Base-by-base conservation (phyloP, 2,113 vertebrate genomes). In the Glareola pratincola region DNA sequence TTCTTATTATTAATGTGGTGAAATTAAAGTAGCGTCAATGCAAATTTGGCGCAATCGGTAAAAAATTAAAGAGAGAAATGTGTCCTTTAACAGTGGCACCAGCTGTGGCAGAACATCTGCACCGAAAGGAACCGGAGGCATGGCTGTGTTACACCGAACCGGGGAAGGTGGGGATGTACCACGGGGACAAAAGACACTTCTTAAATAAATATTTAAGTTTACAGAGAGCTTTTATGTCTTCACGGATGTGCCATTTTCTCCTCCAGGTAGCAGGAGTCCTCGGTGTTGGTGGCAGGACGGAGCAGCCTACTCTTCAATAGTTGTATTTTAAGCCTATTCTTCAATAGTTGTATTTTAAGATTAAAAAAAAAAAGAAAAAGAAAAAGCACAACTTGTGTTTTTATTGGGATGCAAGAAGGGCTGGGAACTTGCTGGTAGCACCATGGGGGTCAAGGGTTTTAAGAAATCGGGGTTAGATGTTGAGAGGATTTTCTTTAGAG, bases 381-480 rank as follows among this genome's bases (percentile, higher is more conserved):
- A 30, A 41, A 9, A n/a, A 18, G 7, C 7, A 12, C 3, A 26
- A 4, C 5, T 16, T 17, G 3, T 4, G 3, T 9, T 90, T 77
- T 50, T 27, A 37, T 12, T n/a, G 34, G 0, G 2, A 34, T 73
- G 19, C 4, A 10, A 5, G 3, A 10, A 10, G 9, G 6, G 43
- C 34, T 47, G 0, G 5, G 21, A 56, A 23, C 26, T 18, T 16
- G 20, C 29, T 13, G 43, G 6, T 14, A 21, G 27, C 18, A n/a
- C 3, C 6, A 0, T 0, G 3, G 19, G 2, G 17, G 4, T 20
- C 3, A 8, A 34, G 12, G 50, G 34, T 7, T 34, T 48, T 26
- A 19, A 39, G 26, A 29, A 54, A 68, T 3, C 0, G 0, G 19
- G 22, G 8, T 2, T 0, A 15, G 15, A 21, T 3, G 5, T 3